Evolutionary conservation across 2,113 vertebrate species (phyloP).

Genomic region (Micronycteris hirsuta): DNA sequence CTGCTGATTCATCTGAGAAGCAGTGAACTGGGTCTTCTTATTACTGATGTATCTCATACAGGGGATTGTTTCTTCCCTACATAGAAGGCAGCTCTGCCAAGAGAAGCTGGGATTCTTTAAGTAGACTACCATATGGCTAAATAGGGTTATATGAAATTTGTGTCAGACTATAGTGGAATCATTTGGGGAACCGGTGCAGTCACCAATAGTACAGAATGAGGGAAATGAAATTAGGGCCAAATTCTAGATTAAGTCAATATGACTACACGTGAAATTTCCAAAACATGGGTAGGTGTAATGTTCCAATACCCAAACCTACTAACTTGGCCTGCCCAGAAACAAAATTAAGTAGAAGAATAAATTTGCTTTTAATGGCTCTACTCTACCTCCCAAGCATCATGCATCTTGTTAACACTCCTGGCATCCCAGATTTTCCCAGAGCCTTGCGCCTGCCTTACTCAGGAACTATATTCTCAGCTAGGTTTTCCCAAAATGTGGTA

Average conservation of each 20-base stretch:
- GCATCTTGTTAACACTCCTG: not conserved
- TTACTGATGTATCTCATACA: not conserved
- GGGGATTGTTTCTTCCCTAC: not conserved
- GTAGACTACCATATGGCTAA: constrained; percentile 56
- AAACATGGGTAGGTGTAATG: not conserved
- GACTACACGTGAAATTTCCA: not conserved
- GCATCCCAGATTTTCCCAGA: not conserved
- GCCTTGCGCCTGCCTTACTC: not conserved
- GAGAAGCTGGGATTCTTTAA: constrained; percentile 30
- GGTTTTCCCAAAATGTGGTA: not conserved
- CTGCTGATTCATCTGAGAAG: not conserved
- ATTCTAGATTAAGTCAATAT: not conserved
- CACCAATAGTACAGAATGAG: not conserved
- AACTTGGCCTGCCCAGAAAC: not conserved
- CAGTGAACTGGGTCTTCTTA: not conserved
- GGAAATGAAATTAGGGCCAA: not conserved
- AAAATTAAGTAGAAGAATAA: constrained; percentile 3
- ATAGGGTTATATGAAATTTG: constrained; percentile 57
- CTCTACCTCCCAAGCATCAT: not conserved
- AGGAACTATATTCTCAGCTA: not conserved
- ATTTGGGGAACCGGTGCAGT: not conserved
- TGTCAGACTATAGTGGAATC: constrained; percentile 29
- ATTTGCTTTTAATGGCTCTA: not conserved
- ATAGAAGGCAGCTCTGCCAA: constrained; percentile 61
- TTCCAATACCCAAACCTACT: not conserved